Conservation (phyloP, 2,797 vertebrate species). For the Urosaurus nigricauda region DNA sequence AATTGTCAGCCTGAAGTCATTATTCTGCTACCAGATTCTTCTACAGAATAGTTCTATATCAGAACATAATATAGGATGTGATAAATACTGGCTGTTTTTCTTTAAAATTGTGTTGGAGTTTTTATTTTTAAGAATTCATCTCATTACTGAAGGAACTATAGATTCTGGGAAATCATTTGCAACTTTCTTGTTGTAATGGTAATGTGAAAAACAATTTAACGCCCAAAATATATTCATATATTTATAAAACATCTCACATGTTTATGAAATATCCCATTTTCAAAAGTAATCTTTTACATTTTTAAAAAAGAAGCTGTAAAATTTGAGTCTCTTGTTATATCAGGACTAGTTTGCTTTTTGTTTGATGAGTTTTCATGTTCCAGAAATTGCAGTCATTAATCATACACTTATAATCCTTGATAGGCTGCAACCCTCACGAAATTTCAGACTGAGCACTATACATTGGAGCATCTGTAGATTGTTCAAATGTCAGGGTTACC, state of each 20-base stretch:
- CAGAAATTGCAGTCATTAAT: background rate
- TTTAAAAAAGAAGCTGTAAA: background rate
- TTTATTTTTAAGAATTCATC: slow-evolving; percentile 25
- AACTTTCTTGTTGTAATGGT: background rate
- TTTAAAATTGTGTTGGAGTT: slow-evolving; percentile 20
- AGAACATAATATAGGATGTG: background rate
- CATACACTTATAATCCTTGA: background rate
- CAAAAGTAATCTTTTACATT: background rate
- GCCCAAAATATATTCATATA: too few species aligned
- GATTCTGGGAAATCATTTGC: background rate
- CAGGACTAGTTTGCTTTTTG: background rate
- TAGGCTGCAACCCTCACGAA: slow-evolving; percentile 17
- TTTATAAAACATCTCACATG: background rate
- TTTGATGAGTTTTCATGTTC: slow-evolving; percentile 17
- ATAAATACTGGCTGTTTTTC: slow-evolving; percentile 24
- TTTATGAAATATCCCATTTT: background rate
- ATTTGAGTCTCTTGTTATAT: background rate
- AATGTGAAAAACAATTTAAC: slow-evolving; percentile 25
- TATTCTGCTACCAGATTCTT: slow-evolving; percentile 40
- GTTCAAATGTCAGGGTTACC: background rate
- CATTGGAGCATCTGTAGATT: background rate
- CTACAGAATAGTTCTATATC: background rate
- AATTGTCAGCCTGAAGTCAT: background rate
- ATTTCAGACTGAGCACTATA: background rate
- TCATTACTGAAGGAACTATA: background rate